Base-by-base conservation (phyloP, 2,113 vertebrate genomes). In the Anseranas semipalmata region DNA sequence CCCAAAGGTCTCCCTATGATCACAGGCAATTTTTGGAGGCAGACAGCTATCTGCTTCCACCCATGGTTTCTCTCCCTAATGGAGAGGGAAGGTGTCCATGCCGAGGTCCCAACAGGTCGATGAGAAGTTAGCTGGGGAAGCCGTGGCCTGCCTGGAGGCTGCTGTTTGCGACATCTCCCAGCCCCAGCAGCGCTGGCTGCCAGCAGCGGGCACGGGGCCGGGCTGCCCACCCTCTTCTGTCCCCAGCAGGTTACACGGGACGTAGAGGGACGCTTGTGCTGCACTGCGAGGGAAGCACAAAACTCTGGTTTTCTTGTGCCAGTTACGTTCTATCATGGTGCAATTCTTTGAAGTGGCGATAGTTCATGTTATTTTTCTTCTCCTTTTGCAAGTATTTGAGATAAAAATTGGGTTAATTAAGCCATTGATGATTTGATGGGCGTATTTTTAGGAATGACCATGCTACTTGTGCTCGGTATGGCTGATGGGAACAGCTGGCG, bases 401-500 rank as follows among this genome's bases (percentile, higher is more conserved):
- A 18, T 33, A 62, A 62, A 48, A 91, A 66, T 30, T 33, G 33
- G 70, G 12, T 76, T 45, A 85, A 56, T 19, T 35, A 85, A 62
- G 35, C 41, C 75, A 39, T 59, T 75, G 80, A 62, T 30, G 27
- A 85, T 72, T 79, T n/a, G 41, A 19, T 14, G 37, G n/a, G 28
- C 16, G 3, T 68, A 46, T 50, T 89, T 92, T 82, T 58, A 82
- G 50, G 66, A 85, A 93, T 62, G 86, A 66, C 32, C 32, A n/a
- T 9, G 46, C 62, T 89, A 84, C 70, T 53, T 58, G 18, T 68
- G 50, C 48, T 68, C 56, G 58, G 1, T 66, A 37, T 58, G 77
- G 58, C 73, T 87, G 58, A 71, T 90, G 35, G 90, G 48, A 81
- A 70, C 25, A 92, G 66, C n/a, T 89, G 58, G 48, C 67, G n/a